These are phyloP conservation scores for Anthopleura xanthogrammica DNA, from an alignment of 92 coral and sea anemone genomes.

Conservation along the genomic window DNA sequence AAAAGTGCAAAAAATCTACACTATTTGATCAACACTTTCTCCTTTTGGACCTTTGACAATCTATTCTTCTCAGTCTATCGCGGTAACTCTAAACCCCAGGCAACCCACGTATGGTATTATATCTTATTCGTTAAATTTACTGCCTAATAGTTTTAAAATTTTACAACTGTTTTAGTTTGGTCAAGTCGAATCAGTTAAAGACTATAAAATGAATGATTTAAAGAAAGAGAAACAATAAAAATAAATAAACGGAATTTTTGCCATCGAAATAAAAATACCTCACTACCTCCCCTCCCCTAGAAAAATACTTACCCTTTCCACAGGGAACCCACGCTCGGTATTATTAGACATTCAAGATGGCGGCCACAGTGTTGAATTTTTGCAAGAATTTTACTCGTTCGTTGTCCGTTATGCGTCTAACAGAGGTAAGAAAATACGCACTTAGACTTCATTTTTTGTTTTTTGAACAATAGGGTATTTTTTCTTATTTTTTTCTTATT, in stretches of 20 bases:
- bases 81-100: background rate
- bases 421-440: background rate
- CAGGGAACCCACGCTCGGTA: background rate
- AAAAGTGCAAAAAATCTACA: background rate
- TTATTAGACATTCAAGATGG: constrained; percentile 40
- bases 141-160: background rate
- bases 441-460: background rate
- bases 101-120: background rate
- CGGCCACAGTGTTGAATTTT: constrained; percentile 35
- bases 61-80: background rate
- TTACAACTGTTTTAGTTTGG: background rate
- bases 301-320: background rate
- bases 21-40: background rate
- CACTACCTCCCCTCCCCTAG: too few species aligned
- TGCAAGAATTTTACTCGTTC: constrained; percentile 21
- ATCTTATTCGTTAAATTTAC: too few species aligned
- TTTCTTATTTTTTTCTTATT: background rate
- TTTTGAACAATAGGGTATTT: too few species aligned
- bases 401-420: background rate
- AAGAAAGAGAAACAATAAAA: too few species aligned
- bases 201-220: too few species aligned
- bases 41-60: background rate
- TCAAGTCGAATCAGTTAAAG: too few species aligned
- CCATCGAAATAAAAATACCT: too few species aligned
- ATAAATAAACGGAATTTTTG: too few species aligned